Evolutionary conservation across 1,140 invertebrate genomes (phyloP).

Genomic region (Neelides sp.): DNA sequence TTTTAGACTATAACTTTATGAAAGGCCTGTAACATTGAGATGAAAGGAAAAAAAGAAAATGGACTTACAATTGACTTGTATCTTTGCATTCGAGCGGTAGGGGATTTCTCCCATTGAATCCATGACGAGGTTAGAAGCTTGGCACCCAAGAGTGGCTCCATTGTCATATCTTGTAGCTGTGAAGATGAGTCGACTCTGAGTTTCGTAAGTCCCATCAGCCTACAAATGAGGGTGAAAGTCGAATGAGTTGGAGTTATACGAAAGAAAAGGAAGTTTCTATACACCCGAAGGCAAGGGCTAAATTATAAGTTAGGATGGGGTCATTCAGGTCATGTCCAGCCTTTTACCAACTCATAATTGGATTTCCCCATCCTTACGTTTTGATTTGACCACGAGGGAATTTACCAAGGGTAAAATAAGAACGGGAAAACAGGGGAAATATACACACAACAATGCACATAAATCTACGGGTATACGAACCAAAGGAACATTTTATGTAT

Average conservation of each 20-base stretch:
- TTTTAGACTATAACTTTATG: too few species aligned
- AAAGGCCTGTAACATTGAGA: too few species aligned
- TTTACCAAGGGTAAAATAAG: constrained; percentile 16
- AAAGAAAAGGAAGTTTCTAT: constrained; percentile 2
- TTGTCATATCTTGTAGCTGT: constrained; percentile 68
- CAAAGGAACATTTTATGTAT: too few species aligned
- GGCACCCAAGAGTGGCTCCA: constrained; percentile 59
- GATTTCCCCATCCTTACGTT: constrained; percentile 25
- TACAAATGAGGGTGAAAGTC: too few species aligned
- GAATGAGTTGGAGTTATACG: not conserved
- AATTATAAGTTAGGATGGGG: constrained; percentile 2
- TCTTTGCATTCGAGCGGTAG: constrained; percentile 49
- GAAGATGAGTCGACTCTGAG: constrained; percentile 60
- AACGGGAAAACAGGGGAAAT: constrained; percentile 1
- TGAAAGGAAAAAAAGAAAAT: constrained; percentile 11
- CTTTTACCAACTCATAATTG: constrained; percentile 30
- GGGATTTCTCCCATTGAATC: constrained; percentile 53
- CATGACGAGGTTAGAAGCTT: constrained; percentile 66
- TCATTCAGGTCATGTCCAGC: constrained; percentile 30
- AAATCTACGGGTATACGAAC: too few species aligned
- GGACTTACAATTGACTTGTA: constrained; percentile 73
- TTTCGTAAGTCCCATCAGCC: constrained; percentile 63
- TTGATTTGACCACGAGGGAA: constrained; percentile 26
- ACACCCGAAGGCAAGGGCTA: not conserved
- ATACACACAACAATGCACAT: too few species aligned